These are phyloP conservation scores for Liopterus haemorrhoidalis DNA, from an alignment of 2,888 invertebrate species.

Conservation along the genomic window DNA sequence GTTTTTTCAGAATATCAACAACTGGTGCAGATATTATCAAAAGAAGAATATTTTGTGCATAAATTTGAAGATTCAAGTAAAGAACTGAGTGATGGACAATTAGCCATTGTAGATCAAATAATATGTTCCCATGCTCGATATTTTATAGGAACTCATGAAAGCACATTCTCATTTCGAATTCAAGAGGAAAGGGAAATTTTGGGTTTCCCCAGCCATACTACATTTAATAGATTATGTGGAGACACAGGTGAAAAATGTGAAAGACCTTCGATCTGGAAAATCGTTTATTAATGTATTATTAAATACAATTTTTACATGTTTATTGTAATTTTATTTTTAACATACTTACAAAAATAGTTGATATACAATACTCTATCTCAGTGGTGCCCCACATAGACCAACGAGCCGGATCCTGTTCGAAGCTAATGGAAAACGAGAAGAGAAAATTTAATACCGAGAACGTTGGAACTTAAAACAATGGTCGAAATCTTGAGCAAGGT, in stretches of 20 bases:
- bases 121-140: conserved; percentile 82
- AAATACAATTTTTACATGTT: conserved; percentile 7
- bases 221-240: conserved; percentile 83
- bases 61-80: no score
- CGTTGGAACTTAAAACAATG: no score
- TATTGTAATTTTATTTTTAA: neutral
- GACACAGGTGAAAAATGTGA: conserved; percentile 59
- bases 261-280: conserved; percentile 71
- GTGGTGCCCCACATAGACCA: no score
- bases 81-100: conserved; percentile 70
- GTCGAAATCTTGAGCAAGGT: no score
- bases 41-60: no score
- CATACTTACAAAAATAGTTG: neutral
- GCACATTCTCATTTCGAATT: conserved; percentile 93
- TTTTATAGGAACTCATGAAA: conserved; percentile 89
- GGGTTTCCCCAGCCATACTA: conserved; percentile 71
- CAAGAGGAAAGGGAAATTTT: conserved; percentile 96
- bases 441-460: no score
- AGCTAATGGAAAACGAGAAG: no score
- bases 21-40: no score
- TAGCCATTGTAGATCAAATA: conserved; percentile 92
- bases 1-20: no score
- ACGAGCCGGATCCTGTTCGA: no score
- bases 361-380: neutral
- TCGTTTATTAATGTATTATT: conserved; percentile 50